Conservation (phyloP, 2,113 vertebrate species). For the Sardina pilchardus region DNA sequence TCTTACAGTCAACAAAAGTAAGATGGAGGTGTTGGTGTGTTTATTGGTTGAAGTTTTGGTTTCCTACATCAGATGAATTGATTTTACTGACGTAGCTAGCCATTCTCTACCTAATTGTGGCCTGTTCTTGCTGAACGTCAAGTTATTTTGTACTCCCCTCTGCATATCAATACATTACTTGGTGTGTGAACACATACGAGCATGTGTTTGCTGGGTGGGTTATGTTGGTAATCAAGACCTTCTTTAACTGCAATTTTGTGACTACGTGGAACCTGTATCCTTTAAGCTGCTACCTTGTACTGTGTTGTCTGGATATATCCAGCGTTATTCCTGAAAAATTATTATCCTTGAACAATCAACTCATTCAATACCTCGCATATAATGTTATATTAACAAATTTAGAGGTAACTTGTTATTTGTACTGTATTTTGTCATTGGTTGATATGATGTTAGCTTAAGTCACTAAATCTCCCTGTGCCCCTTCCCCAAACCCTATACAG, state of each 20-base stretch:
- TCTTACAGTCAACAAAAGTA: conserved; percentile 9
- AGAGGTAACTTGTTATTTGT: conserved; percentile 21
- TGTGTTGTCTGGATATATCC: conserved; percentile 44
- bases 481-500: not conserved
- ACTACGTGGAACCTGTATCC: conserved; percentile 48
- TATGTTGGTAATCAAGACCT: conserved; percentile 32
- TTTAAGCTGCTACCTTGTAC: conserved; percentile 57
- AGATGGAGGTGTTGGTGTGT: not conserved
- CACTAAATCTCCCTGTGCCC: not conserved
- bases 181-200: conserved; percentile 42
- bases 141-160: conserved; percentile 58
- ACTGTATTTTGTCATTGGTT: conserved; percentile 16
- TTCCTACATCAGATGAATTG: conserved; percentile 48
- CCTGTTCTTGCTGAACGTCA: conserved; percentile 58
- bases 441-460: not conserved
- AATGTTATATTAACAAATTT: not conserved
- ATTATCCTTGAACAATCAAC: conserved; percentile 32
- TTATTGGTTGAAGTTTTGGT: conserved; percentile 25
- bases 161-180: conserved; percentile 62
- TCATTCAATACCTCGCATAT: conserved; percentile 24
- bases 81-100: conserved; percentile 52
- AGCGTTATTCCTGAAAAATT: conserved; percentile 52
- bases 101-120: conserved; percentile 63
- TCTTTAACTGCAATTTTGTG: conserved; percentile 50
- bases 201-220: conserved; percentile 26